Percentiles rank a stretch among this genome's conserved stretches.
Evolutionary conservation across 2,797 vertebrate genomes (phyloP).

Genomic region (Triplophysa bombifrons): DNA sequence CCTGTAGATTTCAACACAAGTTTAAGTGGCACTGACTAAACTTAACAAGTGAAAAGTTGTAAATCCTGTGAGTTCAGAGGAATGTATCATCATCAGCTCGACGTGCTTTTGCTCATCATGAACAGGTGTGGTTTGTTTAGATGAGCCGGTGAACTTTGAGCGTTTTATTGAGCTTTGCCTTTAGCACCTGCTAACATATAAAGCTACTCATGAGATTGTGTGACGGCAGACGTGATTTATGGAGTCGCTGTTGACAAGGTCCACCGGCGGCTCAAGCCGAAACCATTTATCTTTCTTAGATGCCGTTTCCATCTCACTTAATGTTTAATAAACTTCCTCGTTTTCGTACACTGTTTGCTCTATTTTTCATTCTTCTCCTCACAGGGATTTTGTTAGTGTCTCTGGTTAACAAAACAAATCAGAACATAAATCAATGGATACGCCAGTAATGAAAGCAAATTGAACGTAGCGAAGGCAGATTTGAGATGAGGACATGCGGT

Average conservation of each 20-base stretch:
- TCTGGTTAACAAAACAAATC: conserved; percentile 72
- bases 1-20: not conserved
- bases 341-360: conserved; percentile 39
- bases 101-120: not conserved
- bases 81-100: not conserved
- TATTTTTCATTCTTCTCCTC: conserved; percentile 58
- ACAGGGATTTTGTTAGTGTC: conserved; percentile 69
- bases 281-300: conserved; percentile 70
- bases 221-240: conserved; percentile 45
- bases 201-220: conserved; percentile 43
- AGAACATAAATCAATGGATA: conserved; percentile 76
- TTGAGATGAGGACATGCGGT: conserved; percentile 60
- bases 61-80: not conserved
- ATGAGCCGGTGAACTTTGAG: conserved; percentile 11
- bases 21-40: not conserved
- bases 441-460: conserved; percentile 77
- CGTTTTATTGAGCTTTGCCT: conserved; percentile 51
- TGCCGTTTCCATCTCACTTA: conserved; percentile 65
- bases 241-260: conserved; percentile 61
- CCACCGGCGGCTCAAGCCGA: conserved; percentile 59
- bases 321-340: conserved; percentile 64
- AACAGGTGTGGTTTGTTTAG: conserved; percentile 17
- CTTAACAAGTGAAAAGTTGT: not conserved
- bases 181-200: conserved; percentile 52
- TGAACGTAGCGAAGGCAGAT: conserved; percentile 74